phyloP scores from a whole-genome alignment of 35 echinoderm and acorn worm species.

The Eucidaris tribuloides region DNA sequence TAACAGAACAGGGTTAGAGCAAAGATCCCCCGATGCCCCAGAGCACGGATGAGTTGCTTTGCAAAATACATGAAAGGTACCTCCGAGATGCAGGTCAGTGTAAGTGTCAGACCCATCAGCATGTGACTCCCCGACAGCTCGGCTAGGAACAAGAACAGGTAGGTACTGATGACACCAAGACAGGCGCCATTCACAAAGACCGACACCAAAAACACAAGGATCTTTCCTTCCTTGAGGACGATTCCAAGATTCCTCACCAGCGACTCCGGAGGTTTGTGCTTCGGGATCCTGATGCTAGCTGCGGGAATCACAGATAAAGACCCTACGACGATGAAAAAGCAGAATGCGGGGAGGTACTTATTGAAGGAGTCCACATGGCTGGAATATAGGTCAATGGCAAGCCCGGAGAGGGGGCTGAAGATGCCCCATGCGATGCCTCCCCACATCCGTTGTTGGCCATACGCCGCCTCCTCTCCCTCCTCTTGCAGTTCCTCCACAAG shows the following conservation, averaged over 20 bases:
- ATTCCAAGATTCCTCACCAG: conserved; percentile 13
- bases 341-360: conserved; percentile 54
- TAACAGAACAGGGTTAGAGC: conserved; percentile 61
- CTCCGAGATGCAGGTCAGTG: conserved; percentile 58
- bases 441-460: conserved; percentile 74
- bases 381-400: conserved; percentile 43
- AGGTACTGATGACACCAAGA: conserved; percentile 56
- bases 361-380: conserved; percentile 31
- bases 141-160: conserved; percentile 56
- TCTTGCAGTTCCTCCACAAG: conserved; percentile 32
- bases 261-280: conserved; percentile 40
- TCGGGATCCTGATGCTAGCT: conserved; percentile 40
- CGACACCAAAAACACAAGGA: conserved; percentile 49
- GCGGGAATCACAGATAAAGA: conserved; percentile 26
- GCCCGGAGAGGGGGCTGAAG: conserved; percentile 36
- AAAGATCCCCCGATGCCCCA: conserved; percentile 63
- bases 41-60: conserved; percentile 31
- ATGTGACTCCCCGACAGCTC: conserved; percentile 42
- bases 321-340: conserved; percentile 34
- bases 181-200: conserved; percentile 49
- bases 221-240: conserved; percentile 28
- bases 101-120: conserved; percentile 74
- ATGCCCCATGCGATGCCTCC: conserved; percentile 64
- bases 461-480: conserved; percentile 34
- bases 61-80: conserved; percentile 76